Base-by-base conservation (phyloP, 2,113 vertebrate genomes). In the Albula goreensis region DNA sequence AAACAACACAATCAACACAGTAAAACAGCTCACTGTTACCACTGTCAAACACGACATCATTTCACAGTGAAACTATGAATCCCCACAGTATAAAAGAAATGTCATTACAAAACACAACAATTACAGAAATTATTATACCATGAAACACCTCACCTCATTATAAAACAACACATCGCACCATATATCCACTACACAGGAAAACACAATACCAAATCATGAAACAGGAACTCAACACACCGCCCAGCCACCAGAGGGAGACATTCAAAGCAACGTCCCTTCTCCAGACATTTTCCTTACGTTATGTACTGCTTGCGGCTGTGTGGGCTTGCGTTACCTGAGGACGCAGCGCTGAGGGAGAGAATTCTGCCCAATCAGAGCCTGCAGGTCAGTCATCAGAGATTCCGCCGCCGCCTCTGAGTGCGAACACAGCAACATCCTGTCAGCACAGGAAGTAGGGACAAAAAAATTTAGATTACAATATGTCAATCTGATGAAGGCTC, bases 371-470 rank as follows among this genome's bases (percentile, higher is more conserved):
- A 50, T 56, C 51, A 80, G 11, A 57, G 70, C 48, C 53, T 87
- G 78, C 48, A 87, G 78, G 31, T 84, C 87, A 53, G 79, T 86
- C 51, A 88, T 60, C 22, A 87, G 60, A 10, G 60, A 41, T 9
- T 88, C 88, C 12, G 80, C 87, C 48, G 78, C 87, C 48, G 52
- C 52, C 31, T 89, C 84, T 15, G 88, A 86, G 53, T 86, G 85
- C 1, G 88, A 81, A 66, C 88, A 89, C 84, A 89, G 77, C 57
- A 89, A 77, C 60, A 89, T 83, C 87, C 88, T 89, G 57, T 7
- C 22, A 85, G 53, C 22, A 85, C 53, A 82, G 9, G 50, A 15
- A n/a, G 50, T 57, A 31, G 70, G 49, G 31, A 81, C 19, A 12
- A 49, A 66, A 57, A 41, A 81, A 15, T 48, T 7, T 31, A 22